These are phyloP conservation scores for Erebia palarica DNA, from an alignment of 2,888 invertebrate genomes.

Conservation along the genomic window DNA sequence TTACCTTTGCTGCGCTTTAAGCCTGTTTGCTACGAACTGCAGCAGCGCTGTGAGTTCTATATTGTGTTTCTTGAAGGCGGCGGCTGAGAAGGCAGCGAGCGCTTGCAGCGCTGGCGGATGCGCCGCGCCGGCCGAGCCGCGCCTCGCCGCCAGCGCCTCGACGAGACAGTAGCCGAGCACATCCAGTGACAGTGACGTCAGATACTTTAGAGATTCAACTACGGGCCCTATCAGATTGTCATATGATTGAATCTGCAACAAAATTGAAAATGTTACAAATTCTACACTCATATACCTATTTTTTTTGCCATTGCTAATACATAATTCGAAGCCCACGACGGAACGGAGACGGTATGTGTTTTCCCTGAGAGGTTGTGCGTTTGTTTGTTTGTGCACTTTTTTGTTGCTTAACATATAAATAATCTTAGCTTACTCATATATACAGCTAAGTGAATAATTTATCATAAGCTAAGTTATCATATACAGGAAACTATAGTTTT, in stretches of 20 bases:
- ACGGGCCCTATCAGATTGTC: constrained; percentile 98
- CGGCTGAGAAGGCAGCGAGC: constrained; percentile 96
- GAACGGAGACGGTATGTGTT: too few relatives aligned
- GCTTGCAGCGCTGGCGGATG: constrained; percentile 97
- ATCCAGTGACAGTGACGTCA: constrained; percentile 97
- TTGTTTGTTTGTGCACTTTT: too few relatives aligned
- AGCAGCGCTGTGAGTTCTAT: constrained; percentile 97
- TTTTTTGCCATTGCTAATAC: too few relatives aligned
- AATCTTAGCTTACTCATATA: too few relatives aligned
- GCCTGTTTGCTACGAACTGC: constrained; percentile 98
- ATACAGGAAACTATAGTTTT: too few relatives aligned
- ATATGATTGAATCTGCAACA: constrained; percentile 92
- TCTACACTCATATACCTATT: too few relatives aligned
- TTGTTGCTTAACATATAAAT: too few relatives aligned
- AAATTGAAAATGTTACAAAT: neutral
- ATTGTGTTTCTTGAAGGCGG: constrained; percentile 98
- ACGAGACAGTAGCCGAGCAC: constrained; percentile 97
- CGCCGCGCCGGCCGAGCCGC: constrained; percentile 85
- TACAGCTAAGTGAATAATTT: too few relatives aligned
- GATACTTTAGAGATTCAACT: constrained; percentile 98
- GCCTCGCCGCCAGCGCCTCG: constrained; percentile 86
- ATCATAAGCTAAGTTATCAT: too few relatives aligned
- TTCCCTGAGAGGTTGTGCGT: too few relatives aligned
- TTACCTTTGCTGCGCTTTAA: constrained; percentile 97
- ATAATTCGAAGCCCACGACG: too few relatives aligned